Evolutionary conservation across 2,113 vertebrate genomes (phyloP), one percentile per base, ranked within the genome.

Genomic region (Morone chrysops): DNA sequence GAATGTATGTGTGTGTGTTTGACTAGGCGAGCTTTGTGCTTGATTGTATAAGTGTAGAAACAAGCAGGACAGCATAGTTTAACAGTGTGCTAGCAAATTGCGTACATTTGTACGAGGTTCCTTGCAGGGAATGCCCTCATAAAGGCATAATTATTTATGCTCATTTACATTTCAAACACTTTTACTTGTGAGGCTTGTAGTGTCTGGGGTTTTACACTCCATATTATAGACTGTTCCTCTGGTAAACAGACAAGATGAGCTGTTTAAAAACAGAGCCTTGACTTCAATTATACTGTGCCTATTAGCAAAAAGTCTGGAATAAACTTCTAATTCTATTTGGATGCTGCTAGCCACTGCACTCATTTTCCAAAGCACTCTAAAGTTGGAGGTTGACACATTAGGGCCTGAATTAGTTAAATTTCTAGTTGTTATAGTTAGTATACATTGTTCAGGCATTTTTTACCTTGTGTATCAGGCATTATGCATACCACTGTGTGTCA

Each of bases 161-260:
- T 70, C 65, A 91, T 91, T 87, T 89, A n/a, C 82, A 92, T 87
- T 83, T 89, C 81, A 91, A 88, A 90, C 68, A 20, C 17, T 71
- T 61, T 65, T 70, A 74, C 67, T 80, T 78, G 75, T 63, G 45
- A 65, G 18, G 78, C 69, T 69, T 53, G 38, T 45, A 18, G 75
- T 79, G 71, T 76, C 51, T 63, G 43, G 69, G 61, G 74, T 81
- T 75, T 83, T 50, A 48, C 18, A 18, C 57, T 63, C n/a, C 73
- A 59, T 6, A 66, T 82, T 78, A 73, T 68, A 80, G 59, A 56
- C 56, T 22, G 12, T 38, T 79, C 4, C 60, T 45, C 43, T 69
- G 11, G 59, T 69, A 65, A 78, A 57, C 14, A 70, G 51, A 66
- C 36, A 83, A 71, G 63, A 56, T 12, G 12, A 75, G 67, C 63